A percentile compares a stretch with the other conserved stretches of the same genome.
Evolutionary conservation across 2,797 vertebrate genomes (phyloP).

Genomic region (Argentina silus): DNA sequence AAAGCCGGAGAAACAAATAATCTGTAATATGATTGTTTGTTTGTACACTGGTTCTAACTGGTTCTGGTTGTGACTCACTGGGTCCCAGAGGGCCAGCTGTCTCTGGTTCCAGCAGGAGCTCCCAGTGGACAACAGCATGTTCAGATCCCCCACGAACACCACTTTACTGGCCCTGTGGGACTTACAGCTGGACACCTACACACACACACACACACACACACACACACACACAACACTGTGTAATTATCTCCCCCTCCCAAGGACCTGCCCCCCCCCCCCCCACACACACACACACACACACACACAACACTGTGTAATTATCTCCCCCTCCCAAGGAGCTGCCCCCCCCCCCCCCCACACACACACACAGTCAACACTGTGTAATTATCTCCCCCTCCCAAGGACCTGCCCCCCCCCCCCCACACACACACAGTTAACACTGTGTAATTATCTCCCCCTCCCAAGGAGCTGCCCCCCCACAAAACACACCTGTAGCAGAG

Average conservation of each 20-base stretch:
- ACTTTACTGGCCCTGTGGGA: slow-evolving; percentile 87
- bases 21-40: slow-evolving; percentile 55
- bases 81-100: slow-evolving; percentile 91
- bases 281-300: slow-evolving; percentile 16
- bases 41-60: slow-evolving; percentile 6
- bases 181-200: slow-evolving; percentile 81
- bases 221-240: slow-evolving; percentile 68
- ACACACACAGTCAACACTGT: slow-evolving; percentile 2
- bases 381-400: not conserved
- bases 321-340: not conserved
- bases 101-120: slow-evolving; percentile 92
- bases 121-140: slow-evolving; percentile 90
- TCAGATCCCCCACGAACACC: slow-evolving; percentile 84
- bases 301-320: not conserved
- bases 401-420: not conserved
- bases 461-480: not conserved
- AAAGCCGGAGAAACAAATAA: too few relatives aligned
- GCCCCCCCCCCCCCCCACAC: not conserved
- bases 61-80: slow-evolving; percentile 69
- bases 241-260: too few relatives aligned
- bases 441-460: not conserved
- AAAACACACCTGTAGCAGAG: slow-evolving; percentile 79
- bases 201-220: slow-evolving; percentile 52
- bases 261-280: not conserved
- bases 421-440: slow-evolving; percentile 8